phyloP scores from a whole-genome alignment of 2,888 invertebrate genomes.

The Philaethria dido region DNA sequence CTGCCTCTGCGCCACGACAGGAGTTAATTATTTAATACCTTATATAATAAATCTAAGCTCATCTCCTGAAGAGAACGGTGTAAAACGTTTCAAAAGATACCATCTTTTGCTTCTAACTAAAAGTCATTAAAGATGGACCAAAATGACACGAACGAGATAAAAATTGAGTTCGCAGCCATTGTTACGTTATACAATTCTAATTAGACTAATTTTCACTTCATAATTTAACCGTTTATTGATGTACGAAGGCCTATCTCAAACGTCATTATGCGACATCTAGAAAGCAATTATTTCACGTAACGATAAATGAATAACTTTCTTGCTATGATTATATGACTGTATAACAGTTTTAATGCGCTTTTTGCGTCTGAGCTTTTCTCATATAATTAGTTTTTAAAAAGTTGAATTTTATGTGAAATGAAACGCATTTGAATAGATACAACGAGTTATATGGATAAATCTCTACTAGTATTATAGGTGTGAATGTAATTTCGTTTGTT shows the following conservation, averaged over 20 bases:
- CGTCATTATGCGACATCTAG: slow-evolving; percentile 15
- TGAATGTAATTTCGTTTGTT: too few relatives aligned
- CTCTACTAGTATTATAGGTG: too few relatives aligned
- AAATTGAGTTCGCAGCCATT: slow-evolving; percentile 20
- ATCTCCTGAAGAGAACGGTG: background rate
- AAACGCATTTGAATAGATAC: too few relatives aligned
- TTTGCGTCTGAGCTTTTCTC: too few relatives aligned
- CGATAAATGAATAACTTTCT: slow-evolving; percentile 9
- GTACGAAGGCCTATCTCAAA: background rate
- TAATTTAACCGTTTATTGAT: slow-evolving; percentile 7
- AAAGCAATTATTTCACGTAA: slow-evolving; percentile 17
- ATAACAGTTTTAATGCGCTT: background rate
- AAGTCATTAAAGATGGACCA: slow-evolving; percentile 11
- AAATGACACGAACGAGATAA: slow-evolving; percentile 11
- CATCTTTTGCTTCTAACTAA: slow-evolving; percentile 7
- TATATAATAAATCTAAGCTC: slow-evolving; percentile 2
- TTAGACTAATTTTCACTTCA: slow-evolving; percentile 16
- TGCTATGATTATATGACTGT: slow-evolving; percentile 1
- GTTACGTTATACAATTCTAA: slow-evolving; percentile 21
- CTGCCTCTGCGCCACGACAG: too few relatives aligned
- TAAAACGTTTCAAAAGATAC: background rate
- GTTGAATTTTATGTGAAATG: too few relatives aligned
- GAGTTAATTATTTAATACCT: background rate
- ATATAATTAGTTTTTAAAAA: too few relatives aligned
- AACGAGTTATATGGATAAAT: too few relatives aligned